phyloP scores from a whole-genome alignment of 2,113 vertebrate species.

The Gymnorhina tibicen region DNA sequence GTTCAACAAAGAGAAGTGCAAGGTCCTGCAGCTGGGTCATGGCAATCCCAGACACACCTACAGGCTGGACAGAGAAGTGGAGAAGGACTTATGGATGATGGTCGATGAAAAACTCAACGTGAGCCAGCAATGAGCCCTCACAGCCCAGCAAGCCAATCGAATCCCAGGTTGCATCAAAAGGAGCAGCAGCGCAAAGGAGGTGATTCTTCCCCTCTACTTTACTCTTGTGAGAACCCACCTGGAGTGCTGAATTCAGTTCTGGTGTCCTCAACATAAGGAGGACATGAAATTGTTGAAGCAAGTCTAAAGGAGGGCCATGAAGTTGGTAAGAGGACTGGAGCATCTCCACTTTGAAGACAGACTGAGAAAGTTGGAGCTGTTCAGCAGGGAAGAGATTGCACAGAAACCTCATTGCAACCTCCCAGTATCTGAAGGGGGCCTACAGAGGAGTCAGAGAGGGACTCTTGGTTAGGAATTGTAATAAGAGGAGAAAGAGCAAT shows the following conservation, averaged over 20 bases:
- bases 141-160: fast-evolving
- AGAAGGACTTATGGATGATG: neutral
- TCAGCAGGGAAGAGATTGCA: neutral
- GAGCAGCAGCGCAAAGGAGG: neutral
- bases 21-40: neutral
- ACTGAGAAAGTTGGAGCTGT: neutral
- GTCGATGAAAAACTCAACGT: neutral
- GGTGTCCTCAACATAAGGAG: neutral
- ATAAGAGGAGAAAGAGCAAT: neutral
- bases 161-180: neutral
- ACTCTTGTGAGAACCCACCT: neutral
- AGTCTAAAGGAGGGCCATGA: neutral
- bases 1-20: neutral
- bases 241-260: neutral
- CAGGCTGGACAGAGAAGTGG: too few relatives aligned
- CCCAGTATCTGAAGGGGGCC: neutral
- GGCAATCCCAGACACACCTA: neutral
- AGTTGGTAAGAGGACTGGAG: neutral
- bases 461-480: neutral
- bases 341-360: neutral
- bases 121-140: neutral
- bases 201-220: neutral
- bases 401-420: neutral
- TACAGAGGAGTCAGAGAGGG: neutral
- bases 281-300: neutral